A percentile compares a stretch with the other conserved stretches of the same genome.
phyloP scores from a whole-genome alignment of 2,113 vertebrate species.

The Pseudorectes ferrugineus region DNA sequence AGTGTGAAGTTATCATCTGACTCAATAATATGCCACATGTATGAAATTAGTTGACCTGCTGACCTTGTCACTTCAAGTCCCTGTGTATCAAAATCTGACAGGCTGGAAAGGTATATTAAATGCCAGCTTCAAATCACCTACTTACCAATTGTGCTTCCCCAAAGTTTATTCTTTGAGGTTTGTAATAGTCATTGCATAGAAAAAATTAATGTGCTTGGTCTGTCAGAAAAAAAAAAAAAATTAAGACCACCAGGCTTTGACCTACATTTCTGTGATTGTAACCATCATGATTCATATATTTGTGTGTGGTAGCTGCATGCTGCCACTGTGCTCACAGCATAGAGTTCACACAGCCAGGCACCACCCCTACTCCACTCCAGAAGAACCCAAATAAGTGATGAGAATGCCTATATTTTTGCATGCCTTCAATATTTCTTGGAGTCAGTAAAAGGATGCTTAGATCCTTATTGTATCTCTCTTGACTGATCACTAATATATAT shows the following conservation, averaged over 20 bases:
- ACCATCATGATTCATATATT: neutral
- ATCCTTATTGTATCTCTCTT: neutral
- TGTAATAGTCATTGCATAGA: neutral
- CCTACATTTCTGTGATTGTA: neutral
- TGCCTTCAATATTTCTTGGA: neutral
- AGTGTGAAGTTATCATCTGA: neutral
- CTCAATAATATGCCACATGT: neutral
- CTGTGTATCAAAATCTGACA: neutral
- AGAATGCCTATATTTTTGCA: neutral
- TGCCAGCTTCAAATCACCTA: neutral
- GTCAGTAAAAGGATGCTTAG: neutral
- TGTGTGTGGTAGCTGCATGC: neutral
- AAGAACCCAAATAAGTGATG: neutral
- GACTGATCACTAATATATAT: neutral
- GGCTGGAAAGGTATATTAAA: neutral
- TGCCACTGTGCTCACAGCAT: neutral
- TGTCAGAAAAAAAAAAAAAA: neutral
- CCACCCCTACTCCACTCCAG: neutral
- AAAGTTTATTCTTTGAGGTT: neutral
- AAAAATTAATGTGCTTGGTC: neutral
- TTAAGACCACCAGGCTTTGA: neutral
- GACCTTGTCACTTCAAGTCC: neutral
- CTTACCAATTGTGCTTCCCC: neutral
- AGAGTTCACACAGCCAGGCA: neutral
- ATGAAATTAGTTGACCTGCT: neutral